A percentile compares a stretch with the other conserved stretches of the same genome.
phyloP scores from a whole-genome alignment of 2,888 invertebrate genomes.

The Augochlorella aurata region DNA sequence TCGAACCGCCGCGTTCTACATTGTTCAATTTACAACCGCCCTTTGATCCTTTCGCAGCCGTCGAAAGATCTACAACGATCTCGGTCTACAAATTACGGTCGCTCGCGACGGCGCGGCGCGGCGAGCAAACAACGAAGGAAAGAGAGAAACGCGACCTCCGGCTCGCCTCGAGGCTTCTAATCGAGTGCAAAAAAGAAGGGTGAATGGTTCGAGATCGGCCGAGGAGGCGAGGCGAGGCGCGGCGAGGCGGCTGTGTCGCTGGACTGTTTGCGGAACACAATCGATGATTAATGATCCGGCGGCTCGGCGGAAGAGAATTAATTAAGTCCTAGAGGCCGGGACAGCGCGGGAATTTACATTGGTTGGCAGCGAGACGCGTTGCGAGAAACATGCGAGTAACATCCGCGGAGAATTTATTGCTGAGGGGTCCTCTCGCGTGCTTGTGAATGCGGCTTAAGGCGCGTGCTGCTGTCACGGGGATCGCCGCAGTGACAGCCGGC shows the following conservation, averaged over 20 bases:
- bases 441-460: constrained; percentile 60
- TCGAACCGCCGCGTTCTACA: background rate
- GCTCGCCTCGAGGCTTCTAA: constrained; percentile 15
- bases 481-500: constrained; percentile 59
- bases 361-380: constrained; percentile 38
- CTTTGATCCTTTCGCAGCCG: background rate
- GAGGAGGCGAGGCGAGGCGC: background rate
- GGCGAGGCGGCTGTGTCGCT: constrained; percentile 13
- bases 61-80: constrained; percentile 3
- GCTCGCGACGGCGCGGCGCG: background rate
- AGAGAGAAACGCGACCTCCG: background rate
- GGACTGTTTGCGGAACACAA: constrained; percentile 38
- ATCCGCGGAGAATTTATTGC: constrained; percentile 65
- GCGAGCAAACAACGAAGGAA: background rate
- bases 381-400: constrained; percentile 60
- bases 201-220: background rate
- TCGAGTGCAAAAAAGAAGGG: constrained; percentile 6
- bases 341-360: constrained; percentile 58
- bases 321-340: constrained; percentile 55
- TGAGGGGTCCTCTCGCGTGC: constrained; percentile 16
- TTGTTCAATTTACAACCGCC: background rate
- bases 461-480: constrained; percentile 67
- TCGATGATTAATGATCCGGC: constrained; percentile 54
- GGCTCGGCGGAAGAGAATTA: constrained; percentile 54
- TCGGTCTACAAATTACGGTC: background rate